Evolutionary conservation across 2,113 vertebrate species (phyloP).

Genomic region (Sinocyclocheilus anophthalmus): DNA sequence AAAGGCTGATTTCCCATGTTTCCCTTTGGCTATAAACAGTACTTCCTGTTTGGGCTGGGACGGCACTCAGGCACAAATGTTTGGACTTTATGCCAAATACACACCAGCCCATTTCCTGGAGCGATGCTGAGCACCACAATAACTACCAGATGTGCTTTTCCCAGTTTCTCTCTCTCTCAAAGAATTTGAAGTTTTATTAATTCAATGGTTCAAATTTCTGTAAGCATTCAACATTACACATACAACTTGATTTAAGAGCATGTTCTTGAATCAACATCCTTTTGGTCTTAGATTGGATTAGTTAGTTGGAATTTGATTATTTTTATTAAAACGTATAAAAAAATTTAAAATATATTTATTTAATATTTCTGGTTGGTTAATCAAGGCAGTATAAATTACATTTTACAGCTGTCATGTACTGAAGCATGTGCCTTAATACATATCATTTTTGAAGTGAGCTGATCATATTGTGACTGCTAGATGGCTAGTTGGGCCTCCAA

Average conservation of each 20-base stretch:
- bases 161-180: conserved; percentile 6
- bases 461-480: background rate
- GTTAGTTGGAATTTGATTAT: background rate
- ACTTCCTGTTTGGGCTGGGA: conserved; percentile 53
- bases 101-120: conserved; percentile 77
- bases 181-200: background rate
- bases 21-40: conserved; percentile 15
- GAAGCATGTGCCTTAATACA: background rate
- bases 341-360: background rate
- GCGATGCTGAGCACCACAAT: conserved; percentile 77
- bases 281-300: background rate
- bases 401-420: background rate
- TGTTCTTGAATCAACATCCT: background rate
- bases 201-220: background rate
- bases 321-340: too few species aligned
- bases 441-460: background rate
- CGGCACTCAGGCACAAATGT: conserved; percentile 71
- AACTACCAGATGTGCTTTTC: conserved; percentile 81
- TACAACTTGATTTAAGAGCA: background rate
- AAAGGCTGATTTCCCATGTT: conserved; percentile 12
- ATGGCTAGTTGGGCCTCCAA: conserved; percentile 25
- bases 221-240: background rate
- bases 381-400: background rate
- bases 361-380: background rate
- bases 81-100: conserved; percentile 64